Percentiles rank a stretch among this genome's conserved stretches.
Evolutionary conservation across 30 jellyfish, hydroid and myxozoan genomes (phyloP).

Genomic region (Cassiopea xamachana): DNA sequence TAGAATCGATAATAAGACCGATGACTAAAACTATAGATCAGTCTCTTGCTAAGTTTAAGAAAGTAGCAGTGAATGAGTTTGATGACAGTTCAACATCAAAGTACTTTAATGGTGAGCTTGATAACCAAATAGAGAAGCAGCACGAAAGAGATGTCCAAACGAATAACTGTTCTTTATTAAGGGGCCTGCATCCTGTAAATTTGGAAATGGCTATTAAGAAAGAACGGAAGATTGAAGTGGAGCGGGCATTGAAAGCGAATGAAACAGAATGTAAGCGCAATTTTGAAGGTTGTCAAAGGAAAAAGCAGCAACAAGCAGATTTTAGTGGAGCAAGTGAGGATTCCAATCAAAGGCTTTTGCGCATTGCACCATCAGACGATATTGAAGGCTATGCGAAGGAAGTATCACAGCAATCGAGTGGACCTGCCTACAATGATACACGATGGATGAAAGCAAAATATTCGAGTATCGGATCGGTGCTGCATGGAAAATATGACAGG

Average conservation of each 20-base stretch:
- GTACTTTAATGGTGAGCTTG: background rate
- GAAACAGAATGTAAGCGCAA: background rate
- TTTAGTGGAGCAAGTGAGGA: background rate
- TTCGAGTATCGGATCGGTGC: background rate
- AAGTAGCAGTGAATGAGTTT: slow-evolving; percentile 29
- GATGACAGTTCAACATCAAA: background rate
- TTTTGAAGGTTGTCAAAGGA: background rate
- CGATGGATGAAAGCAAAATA: background rate
- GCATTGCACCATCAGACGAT: slow-evolving; percentile 25
- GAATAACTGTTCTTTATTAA: background rate
- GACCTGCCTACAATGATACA: background rate
- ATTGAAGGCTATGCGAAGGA: slow-evolving; percentile 1
- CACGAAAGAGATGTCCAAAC: background rate
- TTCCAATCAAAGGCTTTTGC: slow-evolving; percentile 15
- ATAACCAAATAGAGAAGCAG: background rate
- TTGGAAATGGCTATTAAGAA: background rate
- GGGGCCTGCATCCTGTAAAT: background rate
- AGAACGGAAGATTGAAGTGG: slow-evolving; percentile 34
- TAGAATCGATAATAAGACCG: slow-evolving; percentile 58
- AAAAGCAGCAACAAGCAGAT: background rate
- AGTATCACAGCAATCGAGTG: background rate
- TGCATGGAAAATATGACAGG: background rate
- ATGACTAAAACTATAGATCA: slow-evolving; percentile 61
- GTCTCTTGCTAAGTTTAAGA: slow-evolving; percentile 49
- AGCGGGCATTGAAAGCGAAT: background rate